Conservation (phyloP, 2,113 vertebrate species). For the Chroicocephalus ridibundus region DNA sequence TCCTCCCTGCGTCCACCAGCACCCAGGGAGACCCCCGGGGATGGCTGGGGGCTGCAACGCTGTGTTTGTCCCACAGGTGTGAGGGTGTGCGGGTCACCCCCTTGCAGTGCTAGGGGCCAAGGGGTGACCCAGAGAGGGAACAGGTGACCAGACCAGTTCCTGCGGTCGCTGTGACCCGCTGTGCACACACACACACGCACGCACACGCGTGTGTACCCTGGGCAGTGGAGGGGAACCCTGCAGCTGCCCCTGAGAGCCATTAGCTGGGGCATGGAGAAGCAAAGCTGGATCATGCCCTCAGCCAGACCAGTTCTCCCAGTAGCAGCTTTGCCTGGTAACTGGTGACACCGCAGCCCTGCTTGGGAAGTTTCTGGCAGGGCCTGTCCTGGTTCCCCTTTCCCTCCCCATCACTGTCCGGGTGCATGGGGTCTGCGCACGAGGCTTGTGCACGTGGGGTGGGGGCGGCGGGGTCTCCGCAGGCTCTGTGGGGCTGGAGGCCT, state of each 20-base stretch:
- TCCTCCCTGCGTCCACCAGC: not conserved
- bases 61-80: fast-evolving
- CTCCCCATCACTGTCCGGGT: fast-evolving
- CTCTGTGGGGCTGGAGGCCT: not conserved
- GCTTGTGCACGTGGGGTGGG: not conserved
- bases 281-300: not conserved
- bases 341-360: not conserved
- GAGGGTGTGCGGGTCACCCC: fast-evolving
- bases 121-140: not conserved
- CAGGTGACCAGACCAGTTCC: not conserved
- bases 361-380: not conserved
- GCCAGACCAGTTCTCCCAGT: not conserved
- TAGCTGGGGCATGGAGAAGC: not conserved
- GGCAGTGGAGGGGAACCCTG: not conserved
- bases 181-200: fast-evolving
- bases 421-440: fast-evolving
- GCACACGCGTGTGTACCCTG: not conserved
- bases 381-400: not conserved
- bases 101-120: not conserved
- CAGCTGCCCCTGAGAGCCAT: not conserved
- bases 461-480: not conserved
- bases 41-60: fast-evolving
- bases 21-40: not conserved
- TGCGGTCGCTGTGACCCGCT: not conserved
- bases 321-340: not conserved